A percentile compares a stretch with the other conserved stretches of the same genome.
Evolutionary conservation across 2,113 vertebrate genomes (phyloP).

Genomic region (Varanus salvator): DNA sequence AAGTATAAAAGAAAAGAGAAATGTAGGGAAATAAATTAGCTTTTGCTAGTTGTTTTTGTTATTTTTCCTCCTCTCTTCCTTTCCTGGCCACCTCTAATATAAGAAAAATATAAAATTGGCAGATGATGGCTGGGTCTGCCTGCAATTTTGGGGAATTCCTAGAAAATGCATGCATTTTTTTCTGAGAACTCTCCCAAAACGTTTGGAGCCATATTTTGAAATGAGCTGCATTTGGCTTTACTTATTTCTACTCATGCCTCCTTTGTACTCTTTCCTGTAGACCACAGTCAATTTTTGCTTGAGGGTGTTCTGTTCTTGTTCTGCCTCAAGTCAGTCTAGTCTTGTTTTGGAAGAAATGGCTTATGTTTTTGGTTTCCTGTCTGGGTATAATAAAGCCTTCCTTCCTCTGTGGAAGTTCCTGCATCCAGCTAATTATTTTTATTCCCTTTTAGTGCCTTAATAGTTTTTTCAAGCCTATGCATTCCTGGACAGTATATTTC

Average conservation of each 20-base stretch:
- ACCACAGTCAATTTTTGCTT: neutral
- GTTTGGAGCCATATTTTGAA: neutral
- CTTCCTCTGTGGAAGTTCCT: neutral
- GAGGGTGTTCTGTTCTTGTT: neutral
- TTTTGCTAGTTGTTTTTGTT: no score
- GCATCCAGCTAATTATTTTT: neutral
- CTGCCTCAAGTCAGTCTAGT: neutral
- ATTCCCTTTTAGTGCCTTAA: neutral
- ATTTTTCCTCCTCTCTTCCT: neutral
- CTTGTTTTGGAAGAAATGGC: neutral
- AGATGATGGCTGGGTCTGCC: neutral
- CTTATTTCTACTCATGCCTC: neutral
- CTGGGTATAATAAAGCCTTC: neutral
- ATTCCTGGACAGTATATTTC: conserved; percentile 31
- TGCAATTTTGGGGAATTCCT: neutral
- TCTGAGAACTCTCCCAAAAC: neutral
- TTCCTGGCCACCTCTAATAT: neutral
- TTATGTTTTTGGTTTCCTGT: neutral
- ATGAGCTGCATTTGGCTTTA: neutral
- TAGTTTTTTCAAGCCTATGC: conserved; percentile 20
- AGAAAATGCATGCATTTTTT: neutral
- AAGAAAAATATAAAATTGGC: neutral
- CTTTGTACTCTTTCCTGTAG: neutral
- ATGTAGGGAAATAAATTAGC: no score
- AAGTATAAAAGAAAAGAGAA: no score